These are phyloP conservation scores for Ctenopoma multispine DNA, from an alignment of 2,797 vertebrate genomes.

Conservation along the genomic window DNA sequence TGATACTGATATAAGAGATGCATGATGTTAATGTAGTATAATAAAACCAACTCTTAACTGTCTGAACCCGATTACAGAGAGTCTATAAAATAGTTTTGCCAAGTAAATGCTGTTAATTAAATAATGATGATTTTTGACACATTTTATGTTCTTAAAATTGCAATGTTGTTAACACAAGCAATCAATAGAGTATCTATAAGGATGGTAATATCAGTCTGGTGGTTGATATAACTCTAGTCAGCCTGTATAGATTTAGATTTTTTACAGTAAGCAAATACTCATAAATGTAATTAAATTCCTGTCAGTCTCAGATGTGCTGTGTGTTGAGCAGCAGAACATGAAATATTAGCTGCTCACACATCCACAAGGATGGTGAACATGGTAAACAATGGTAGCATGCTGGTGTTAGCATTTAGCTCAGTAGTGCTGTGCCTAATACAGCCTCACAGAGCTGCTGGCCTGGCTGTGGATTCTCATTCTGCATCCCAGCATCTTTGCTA, in stretches of 20 bases:
- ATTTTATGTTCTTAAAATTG: too few species aligned
- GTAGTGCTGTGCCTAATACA: background rate
- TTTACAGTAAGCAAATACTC: background rate
- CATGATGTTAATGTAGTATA: background rate
- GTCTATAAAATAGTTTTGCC: too few species aligned
- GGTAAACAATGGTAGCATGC: background rate
- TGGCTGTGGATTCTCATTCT: background rate
- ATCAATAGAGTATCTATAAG: background rate
- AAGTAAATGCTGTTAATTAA: too few species aligned
- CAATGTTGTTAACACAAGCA: background rate
- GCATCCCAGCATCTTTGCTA: too few species aligned
- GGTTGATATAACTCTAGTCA: background rate
- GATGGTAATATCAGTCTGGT: background rate
- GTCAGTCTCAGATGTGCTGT: background rate
- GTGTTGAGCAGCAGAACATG: background rate
- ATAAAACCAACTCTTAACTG: slow-evolving; percentile 10
- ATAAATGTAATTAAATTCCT: background rate
- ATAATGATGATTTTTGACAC: background rate
- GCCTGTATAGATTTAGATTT: too few species aligned
- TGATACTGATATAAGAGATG: slow-evolving; percentile 5
- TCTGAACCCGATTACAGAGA: background rate
- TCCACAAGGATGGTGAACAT: background rate
- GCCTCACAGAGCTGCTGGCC: too few species aligned
- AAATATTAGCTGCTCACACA: background rate
- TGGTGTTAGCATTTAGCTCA: background rate